Conservation (phyloP, 2,888 invertebrate genomes). For the Cheiracanthium punctorium region DNA sequence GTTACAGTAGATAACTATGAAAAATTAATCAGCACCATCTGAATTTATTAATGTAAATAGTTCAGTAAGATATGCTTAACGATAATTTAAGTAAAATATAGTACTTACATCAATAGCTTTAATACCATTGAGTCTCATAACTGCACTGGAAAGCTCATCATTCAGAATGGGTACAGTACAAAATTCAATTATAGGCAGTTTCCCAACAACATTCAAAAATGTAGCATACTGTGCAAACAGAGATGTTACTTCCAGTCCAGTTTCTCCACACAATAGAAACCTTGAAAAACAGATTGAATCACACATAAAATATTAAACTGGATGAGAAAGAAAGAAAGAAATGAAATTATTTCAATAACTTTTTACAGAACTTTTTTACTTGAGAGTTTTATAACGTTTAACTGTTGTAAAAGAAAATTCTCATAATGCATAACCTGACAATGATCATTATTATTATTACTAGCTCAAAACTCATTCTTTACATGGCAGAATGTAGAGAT, state of each 20-base stretch:
- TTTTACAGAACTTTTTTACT: too few relatives aligned
- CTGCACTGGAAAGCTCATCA: slow-evolving; percentile 61
- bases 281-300: slow-evolving; percentile 53
- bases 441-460: too few relatives aligned
- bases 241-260: slow-evolving; percentile 60
- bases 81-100: too few relatives aligned
- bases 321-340: too few relatives aligned
- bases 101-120: slow-evolving; percentile 59
- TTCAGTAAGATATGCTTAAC: background rate
- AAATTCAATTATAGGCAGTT: slow-evolving; percentile 58
- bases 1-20: background rate
- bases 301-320: too few relatives aligned
- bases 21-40: background rate
- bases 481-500: too few relatives aligned
- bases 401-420: too few relatives aligned
- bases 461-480: too few relatives aligned
- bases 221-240: slow-evolving; percentile 42
- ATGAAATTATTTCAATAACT: too few relatives aligned
- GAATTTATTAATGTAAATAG: background rate
- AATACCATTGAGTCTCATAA: slow-evolving; percentile 49
- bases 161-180: slow-evolving; percentile 37
- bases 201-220: slow-evolving; percentile 21
- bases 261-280: slow-evolving; percentile 77
- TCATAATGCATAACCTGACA: too few relatives aligned
- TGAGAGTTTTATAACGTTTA: too few relatives aligned